Base-by-base conservation (phyloP, 2,888 invertebrate genomes). In the Scaptomyza tumidula region DNA sequence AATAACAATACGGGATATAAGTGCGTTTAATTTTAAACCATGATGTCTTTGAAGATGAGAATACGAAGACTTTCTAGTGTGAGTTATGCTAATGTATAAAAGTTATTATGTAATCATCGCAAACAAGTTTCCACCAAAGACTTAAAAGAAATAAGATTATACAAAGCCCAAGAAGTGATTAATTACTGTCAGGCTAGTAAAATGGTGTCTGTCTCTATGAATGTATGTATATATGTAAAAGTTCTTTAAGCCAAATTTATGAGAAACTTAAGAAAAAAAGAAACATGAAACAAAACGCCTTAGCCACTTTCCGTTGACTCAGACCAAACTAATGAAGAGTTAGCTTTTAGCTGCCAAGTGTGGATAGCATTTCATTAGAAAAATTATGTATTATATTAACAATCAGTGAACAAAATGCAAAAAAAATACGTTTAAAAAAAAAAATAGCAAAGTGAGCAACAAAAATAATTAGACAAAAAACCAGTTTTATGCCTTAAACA, bases 401-500 rank as follows among this genome's bases (percentile, higher is more conserved):
- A 70, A 79, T 60, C 69, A 60, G 55, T 37, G 29, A 52, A 68
- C 60, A 43, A 61, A 59, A 70, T 70, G 53, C 37, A 53, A 63
- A 58, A 24, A 66, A 58, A 24, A 24, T 4, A 24, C 3, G 3
- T 24, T 1, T 19, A 19, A 1, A 63, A 62, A 71, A 62, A 67
- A 61, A 55, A 13, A 61, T 75, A 75, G 75, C 75, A 56, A 71
- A 75, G 57, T 74, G 57, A 58, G 60, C 62, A 74, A 66, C 67
- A 75, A 69, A 80, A 87, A 82, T 84, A 85, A 82, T 82, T 86
- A 83, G 80, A 81, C 71, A 84, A 24, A 24, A 76, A 84, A 84
- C 83, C 81, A 69, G 87, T 85, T 85, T 86, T 60, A 58, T 60
- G 75, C 68, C 78, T 77, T 77, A 74, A 78, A 77, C 78, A 82